Percentiles rank a stretch among this genome's conserved stretches.
Evolutionary conservation across 1,140 invertebrate species (phyloP).

Genomic region (Megalopta genalis): DNA sequence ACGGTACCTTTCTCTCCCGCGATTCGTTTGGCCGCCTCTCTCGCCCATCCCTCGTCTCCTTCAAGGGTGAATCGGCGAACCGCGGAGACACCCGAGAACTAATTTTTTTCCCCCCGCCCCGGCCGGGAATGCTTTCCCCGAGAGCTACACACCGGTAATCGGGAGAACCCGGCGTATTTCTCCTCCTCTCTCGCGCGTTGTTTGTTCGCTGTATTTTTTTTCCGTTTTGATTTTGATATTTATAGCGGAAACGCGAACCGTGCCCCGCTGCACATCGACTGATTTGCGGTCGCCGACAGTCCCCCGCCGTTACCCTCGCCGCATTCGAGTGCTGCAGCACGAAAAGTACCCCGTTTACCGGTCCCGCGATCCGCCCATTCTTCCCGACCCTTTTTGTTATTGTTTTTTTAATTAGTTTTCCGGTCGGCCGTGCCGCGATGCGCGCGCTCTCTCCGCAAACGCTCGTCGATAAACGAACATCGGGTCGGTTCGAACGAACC

Average conservation of each 20-base stretch:
- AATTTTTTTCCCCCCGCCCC: conserved; percentile 45
- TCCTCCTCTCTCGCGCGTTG: background rate
- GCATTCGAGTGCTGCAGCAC: background rate
- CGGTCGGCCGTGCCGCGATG: background rate
- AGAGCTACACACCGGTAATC: conserved; percentile 16
- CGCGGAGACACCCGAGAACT: conserved; percentile 35
- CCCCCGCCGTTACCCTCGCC: background rate
- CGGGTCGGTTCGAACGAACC: no score
- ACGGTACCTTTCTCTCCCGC: background rate
- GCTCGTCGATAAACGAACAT: no score
- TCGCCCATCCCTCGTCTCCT: background rate
- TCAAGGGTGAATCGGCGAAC: conserved; percentile 38
- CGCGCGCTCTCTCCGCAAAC: no score
- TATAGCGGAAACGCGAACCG: background rate
- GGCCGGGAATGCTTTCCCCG: conserved; percentile 35
- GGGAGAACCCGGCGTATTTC: conserved; percentile 1
- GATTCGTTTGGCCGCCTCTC: background rate
- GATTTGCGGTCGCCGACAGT: background rate
- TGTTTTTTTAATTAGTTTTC: no score
- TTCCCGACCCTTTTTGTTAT: no score
- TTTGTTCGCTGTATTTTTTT: no score
- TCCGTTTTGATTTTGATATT: background rate
- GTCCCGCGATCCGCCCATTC: background rate
- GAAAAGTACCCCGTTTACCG: background rate
- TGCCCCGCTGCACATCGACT: conserved; percentile 31